These are phyloP conservation scores for Mastigias papua DNA, from an alignment of 30 jellyfish, hydroid and myxozoan species.

Conservation along the genomic window DNA sequence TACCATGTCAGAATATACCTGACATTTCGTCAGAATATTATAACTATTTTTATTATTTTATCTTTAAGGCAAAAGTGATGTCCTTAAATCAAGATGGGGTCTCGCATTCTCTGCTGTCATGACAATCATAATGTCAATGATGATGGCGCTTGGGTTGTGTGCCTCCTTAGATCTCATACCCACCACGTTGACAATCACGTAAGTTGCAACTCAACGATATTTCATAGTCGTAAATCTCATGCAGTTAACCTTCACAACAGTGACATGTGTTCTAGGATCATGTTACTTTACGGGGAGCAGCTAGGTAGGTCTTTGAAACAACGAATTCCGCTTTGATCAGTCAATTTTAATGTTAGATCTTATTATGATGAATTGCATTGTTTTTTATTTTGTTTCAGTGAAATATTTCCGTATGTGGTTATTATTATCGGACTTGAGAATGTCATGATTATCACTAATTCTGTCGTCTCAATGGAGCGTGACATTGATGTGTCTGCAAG, in stretches of 20 bases:
- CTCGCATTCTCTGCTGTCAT: slow-evolving; percentile 97
- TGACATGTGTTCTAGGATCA: not conserved
- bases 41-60: not conserved
- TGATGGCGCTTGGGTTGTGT: slow-evolving; percentile 97
- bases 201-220: not conserved
- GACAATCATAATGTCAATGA: slow-evolving; percentile 90
- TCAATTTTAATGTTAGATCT: no score
- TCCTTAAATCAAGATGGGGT: slow-evolving; percentile 98
- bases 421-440: slow-evolving; percentile 95
- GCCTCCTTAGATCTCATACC: slow-evolving; percentile 91
- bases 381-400: slow-evolving; percentile 64
- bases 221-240: not conserved
- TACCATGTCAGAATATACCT: not conserved
- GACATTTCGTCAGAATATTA: no score
- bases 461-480: slow-evolving; percentile 84
- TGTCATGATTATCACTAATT: slow-evolving; percentile 86
- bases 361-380: no score
- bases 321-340: no score
- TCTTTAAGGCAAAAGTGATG: slow-evolving; percentile 85
- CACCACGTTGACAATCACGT: slow-evolving; percentile 88
- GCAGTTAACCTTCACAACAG: no score
- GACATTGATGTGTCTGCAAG: slow-evolving; percentile 80
- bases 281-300: not conserved
- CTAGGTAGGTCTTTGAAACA: no score
- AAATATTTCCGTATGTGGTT: slow-evolving; percentile 94